These are phyloP conservation scores for Ictalurus punctatus DNA, from an alignment of 2,113 vertebrate genomes.

Conservation along the genomic window DNA sequence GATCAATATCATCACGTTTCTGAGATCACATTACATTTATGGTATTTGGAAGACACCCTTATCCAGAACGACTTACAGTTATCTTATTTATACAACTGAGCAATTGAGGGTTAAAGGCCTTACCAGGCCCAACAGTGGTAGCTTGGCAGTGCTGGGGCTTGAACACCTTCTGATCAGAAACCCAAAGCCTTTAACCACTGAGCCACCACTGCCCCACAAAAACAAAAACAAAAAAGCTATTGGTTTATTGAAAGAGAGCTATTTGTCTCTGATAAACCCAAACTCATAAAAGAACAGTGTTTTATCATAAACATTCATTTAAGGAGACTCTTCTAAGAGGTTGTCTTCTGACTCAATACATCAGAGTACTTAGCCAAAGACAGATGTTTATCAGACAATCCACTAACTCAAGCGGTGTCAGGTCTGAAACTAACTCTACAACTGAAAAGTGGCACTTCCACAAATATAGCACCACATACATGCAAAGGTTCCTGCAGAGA, in stretches of 20 bases:
- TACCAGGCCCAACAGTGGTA: no score
- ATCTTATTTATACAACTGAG: no score
- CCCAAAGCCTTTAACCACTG: no score
- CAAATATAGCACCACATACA: constrained; percentile 17
- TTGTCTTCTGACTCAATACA: not conserved
- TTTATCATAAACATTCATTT: not conserved
- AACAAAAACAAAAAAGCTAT: not conserved
- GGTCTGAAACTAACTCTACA: constrained; percentile 10
- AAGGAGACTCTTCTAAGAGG: not conserved
- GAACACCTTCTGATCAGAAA: no score
- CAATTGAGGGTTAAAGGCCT: no score
- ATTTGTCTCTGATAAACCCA: constrained; percentile 7
- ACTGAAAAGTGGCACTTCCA: not conserved
- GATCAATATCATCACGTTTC: not conserved
- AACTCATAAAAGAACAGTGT: not conserved
- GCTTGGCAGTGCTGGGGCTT: no score
- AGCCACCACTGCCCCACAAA: no score
- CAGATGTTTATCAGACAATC: constrained; percentile 3
- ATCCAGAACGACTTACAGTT: no score
- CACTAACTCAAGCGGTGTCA: constrained; percentile 2
- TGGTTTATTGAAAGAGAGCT: not conserved
- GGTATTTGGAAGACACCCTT: no score
- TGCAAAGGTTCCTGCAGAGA: not conserved
- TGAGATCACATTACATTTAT: no score
- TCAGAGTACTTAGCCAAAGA: not conserved